Percentiles rank a stretch among this genome's conserved stretches.
phyloP scores from a whole-genome alignment of 2,888 invertebrate species.

The Catocala nupta region DNA sequence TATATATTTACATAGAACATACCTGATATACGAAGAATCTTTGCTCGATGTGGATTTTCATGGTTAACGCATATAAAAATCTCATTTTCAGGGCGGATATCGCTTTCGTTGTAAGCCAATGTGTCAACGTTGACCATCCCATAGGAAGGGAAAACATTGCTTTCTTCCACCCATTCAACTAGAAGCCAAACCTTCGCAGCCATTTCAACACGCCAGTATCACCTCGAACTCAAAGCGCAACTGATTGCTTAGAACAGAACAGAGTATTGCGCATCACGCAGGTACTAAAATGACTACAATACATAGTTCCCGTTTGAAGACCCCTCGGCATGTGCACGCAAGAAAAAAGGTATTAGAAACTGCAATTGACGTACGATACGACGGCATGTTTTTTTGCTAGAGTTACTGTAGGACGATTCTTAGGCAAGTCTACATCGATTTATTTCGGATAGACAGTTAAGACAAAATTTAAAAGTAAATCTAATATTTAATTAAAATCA shows the following conservation, averaged over 20 bases:
- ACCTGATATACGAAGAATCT: constrained; percentile 70
- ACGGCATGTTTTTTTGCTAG: too few species aligned
- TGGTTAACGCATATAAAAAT: constrained; percentile 58
- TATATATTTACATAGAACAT: constrained; percentile 1
- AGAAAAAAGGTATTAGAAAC: constrained; percentile 46
- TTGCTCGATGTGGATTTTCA: constrained; percentile 58
- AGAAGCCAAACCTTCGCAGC: constrained; percentile 66
- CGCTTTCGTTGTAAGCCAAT: constrained; percentile 51
- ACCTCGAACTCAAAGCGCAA: constrained; percentile 39
- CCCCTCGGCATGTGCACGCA: constrained; percentile 30
- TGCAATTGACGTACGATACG: not conserved
- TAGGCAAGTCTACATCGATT: too few species aligned
- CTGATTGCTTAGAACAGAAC: constrained; percentile 22
- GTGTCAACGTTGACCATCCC: constrained; percentile 62
- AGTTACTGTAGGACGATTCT: too few species aligned
- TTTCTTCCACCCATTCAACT: constrained; percentile 72
- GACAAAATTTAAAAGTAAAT: too few species aligned
- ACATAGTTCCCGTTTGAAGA: constrained; percentile 39
- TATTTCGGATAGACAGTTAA: too few species aligned
- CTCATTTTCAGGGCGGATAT: constrained; percentile 61
- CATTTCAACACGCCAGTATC: constrained; percentile 53
- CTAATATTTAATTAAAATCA: too few species aligned
- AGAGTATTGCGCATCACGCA: constrained; percentile 35
- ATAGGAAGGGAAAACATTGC: constrained; percentile 63
- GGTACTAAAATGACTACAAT: constrained; percentile 54